Evolutionary conservation across 2,113 vertebrate genomes (phyloP), one percentile per base, ranked within the genome.

Genomic region (Myocastor coypus): DNA sequence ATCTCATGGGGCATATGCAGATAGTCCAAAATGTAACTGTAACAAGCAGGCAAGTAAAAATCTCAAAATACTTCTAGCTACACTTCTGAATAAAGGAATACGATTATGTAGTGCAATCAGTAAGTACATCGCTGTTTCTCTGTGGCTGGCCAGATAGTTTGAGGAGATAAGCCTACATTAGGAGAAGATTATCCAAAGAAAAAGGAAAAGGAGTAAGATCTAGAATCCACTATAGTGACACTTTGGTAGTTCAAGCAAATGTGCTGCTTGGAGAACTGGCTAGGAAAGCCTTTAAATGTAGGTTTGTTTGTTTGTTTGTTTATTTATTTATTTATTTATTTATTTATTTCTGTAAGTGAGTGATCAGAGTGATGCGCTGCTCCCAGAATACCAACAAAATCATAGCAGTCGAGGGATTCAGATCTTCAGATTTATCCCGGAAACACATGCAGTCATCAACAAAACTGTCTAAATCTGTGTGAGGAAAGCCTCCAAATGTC

Each of bases 401-500:
- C 98, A 84, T 99, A 99, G 98, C 99, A 99, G 97, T 98, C 98
- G 0, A 98, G 98, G 97, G 98, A 99, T 9, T 99, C 99, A 96
- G 98, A 99, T 96, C 98, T 99, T 89, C 98, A 99, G 9, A 98
- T 99, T 83, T 99, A 99, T 94, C 99, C 99, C 71, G 99, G 99
- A 99, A 99, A 99, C 97, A 99, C 99, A 28, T 16, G 46, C 34
- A 46, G 69, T 14, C 30, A 75, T 40, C 28, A 99, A 98, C 69
- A 99, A 99, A 98, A 99, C 99, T 0, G 98, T 98, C 8, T 98
- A 99, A 97, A 98, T 89, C 99, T 99, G 99, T 98, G 99, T 99
- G 97, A 99, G 98, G 87, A 99, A 99, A 97, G 99, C 98, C 82
- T 99, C 98, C 98, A 99, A 99, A 97, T 99, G 99, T 98, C 97